A percentile compares a stretch with the other conserved stretches of the same genome.
Conservation (phyloP, 2,888 invertebrate genomes). For the Lithodes maja region DNA sequence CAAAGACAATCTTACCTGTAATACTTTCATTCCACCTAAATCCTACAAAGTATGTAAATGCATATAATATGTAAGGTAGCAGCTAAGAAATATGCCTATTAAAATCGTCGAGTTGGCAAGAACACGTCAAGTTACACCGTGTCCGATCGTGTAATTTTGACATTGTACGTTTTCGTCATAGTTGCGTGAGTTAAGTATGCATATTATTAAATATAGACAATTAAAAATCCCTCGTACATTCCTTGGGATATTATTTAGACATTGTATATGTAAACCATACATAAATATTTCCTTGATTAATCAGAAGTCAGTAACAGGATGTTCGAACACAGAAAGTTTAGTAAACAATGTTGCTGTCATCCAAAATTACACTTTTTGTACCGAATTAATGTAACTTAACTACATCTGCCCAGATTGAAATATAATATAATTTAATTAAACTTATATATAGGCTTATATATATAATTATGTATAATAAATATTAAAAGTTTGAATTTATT, state of each 20-base stretch:
- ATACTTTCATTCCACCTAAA: constrained; percentile 36
- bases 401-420: not conserved
- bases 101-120: constrained; percentile 24
- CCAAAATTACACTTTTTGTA: not conserved
- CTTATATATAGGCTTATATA: not conserved
- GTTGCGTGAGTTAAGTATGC: not conserved
- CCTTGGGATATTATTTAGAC: too few relatives aligned
- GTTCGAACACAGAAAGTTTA: constrained; percentile 9
- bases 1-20: constrained; percentile 21
- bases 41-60: not conserved
- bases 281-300: too few relatives aligned
- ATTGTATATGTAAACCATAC: too few relatives aligned
- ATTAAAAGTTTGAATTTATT: not conserved
- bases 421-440: constrained; percentile 11
- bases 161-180: too few relatives aligned
- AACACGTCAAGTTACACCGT: constrained; percentile 24
- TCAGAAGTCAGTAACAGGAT: not conserved
- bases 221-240: not conserved
- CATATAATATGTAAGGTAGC: not conserved
- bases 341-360: constrained; percentile 28
- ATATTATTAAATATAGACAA: not conserved
- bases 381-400: not conserved
- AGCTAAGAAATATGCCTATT: not conserved
- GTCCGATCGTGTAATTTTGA: constrained; percentile 10
- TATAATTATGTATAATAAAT: constrained; percentile 17